Percentiles rank a stretch among this genome's conserved stretches.
These are phyloP conservation scores for Physocephala rufipes DNA, from an alignment of 2,888 invertebrate species.

Conservation along the genomic window DNA sequence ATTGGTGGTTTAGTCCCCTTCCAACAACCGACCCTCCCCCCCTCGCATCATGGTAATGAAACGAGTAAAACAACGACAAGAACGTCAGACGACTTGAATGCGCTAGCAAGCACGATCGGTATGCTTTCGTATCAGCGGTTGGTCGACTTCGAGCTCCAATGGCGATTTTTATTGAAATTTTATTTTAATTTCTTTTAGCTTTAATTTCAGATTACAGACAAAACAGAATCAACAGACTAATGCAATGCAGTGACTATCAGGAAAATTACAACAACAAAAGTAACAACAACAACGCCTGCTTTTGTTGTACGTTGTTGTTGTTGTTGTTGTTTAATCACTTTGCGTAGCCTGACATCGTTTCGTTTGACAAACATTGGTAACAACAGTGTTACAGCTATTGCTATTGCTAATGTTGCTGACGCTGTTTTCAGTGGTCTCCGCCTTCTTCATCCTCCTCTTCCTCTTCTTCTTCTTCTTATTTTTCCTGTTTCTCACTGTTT, in stretches of 20 bases:
- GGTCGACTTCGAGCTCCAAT: conserved; percentile 22
- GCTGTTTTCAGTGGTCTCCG: no score
- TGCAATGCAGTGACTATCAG: conserved; percentile 4
- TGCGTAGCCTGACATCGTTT: conserved; percentile 6
- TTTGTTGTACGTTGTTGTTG: background rate
- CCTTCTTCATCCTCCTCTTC: no score
- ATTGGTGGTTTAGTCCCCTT: no score
- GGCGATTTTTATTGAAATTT: conserved; percentile 22
- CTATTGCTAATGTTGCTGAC: conserved; percentile 7
- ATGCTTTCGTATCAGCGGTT: conserved; percentile 17
- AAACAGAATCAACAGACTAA: no score
- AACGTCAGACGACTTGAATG: no score
- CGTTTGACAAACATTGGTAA: conserved; percentile 16
- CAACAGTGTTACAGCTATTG: conserved; percentile 1
- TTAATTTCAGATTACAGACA: background rate
- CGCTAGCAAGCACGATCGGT: no score
- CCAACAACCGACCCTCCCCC: no score
- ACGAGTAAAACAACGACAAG: no score
- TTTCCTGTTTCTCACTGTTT: no score
- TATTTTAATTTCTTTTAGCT: background rate
- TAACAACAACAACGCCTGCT: background rate
- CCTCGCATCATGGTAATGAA: background rate
- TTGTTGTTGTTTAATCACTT: conserved; percentile 16
- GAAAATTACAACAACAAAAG: background rate
- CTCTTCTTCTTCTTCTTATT: background rate